Evolutionary conservation across 2,113 vertebrate genomes (phyloP).

Genomic region (Pelvicachromis taeniatus): DNA sequence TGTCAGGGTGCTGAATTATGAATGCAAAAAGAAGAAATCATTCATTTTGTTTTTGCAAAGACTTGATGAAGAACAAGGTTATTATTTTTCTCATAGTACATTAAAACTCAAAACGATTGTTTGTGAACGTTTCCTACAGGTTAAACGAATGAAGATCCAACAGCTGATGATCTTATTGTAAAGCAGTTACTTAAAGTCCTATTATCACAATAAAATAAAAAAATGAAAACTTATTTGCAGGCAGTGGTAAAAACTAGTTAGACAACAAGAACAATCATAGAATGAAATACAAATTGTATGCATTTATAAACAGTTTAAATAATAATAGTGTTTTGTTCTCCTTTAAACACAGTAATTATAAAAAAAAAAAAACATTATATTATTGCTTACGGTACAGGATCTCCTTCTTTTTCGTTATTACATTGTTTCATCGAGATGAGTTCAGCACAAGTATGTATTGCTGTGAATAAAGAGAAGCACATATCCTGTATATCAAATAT

Average conservation of each 20-base stretch:
- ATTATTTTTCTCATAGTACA: constrained; percentile 5
- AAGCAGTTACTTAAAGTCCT: neutral
- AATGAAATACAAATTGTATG: neutral
- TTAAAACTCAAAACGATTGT: neutral
- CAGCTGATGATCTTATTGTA: neutral
- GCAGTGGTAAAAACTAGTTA: neutral
- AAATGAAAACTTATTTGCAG: neutral
- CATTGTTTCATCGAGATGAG: neutral
- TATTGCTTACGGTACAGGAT: neutral
- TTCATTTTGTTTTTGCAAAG: constrained; percentile 16
- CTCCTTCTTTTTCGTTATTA: neutral
- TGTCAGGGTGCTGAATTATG: neutral
- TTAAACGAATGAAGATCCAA: constrained; percentile 42
- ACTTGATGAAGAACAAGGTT: constrained; percentile 29
- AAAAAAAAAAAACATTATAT: neutral
- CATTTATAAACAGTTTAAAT: neutral
- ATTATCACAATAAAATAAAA: neutral
- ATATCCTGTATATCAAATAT: constrained; percentile 15
- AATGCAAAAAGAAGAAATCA: constrained; percentile 19
- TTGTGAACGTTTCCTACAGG: neutral
- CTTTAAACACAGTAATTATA: too few species aligned
- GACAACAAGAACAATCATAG: neutral
- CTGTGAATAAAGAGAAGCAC: constrained; percentile 24
- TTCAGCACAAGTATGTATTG: neutral
- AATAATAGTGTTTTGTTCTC: neutral